Percentiles rank a stretch among this genome's conserved stretches.
These are phyloP conservation scores for Ochropacha duplaris DNA, from an alignment of 2,888 invertebrate genomes.

Conservation along the genomic window DNA sequence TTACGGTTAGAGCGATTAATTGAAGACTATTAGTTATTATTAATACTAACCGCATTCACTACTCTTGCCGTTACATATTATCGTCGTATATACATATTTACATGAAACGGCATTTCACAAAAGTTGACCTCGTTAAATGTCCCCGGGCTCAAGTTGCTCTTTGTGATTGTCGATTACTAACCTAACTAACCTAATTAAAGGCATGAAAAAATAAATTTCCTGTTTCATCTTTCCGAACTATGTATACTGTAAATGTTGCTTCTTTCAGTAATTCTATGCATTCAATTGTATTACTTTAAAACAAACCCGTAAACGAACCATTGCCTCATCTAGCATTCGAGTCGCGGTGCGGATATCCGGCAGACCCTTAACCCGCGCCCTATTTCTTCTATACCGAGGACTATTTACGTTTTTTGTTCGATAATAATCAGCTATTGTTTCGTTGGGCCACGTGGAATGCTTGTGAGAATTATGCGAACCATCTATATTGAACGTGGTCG, in stretches of 20 bases:
- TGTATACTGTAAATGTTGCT: slow-evolving; percentile 6
- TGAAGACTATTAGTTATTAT: too few species aligned
- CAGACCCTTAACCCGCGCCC: slow-evolving; percentile 76
- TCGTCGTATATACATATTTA: not conserved
- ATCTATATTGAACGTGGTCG: slow-evolving; percentile 75
- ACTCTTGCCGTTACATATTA: too few species aligned
- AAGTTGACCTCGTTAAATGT: not conserved
- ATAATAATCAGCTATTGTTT: slow-evolving; percentile 82
- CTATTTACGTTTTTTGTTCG: slow-evolving; percentile 81
- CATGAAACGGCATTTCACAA: not conserved
- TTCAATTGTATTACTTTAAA: too few species aligned
- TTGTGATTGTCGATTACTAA: slow-evolving; percentile 22
- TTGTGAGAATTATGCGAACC: slow-evolving; percentile 78
- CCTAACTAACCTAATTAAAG: too few species aligned
- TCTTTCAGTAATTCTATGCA: too few species aligned
- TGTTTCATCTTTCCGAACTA: slow-evolving; percentile 50
- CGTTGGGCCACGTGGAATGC: slow-evolving; percentile 67
- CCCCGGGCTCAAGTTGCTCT: slow-evolving; percentile 48
- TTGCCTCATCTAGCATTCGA: slow-evolving; percentile 76
- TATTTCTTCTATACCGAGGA: slow-evolving; percentile 71
- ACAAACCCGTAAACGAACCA: slow-evolving; percentile 26
- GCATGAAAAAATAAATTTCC: slow-evolving; percentile 45
- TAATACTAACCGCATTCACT: too few species aligned
- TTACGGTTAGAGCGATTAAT: too few species aligned
- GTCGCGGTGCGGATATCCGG: slow-evolving; percentile 71